A percentile compares a stretch with the other conserved stretches of the same genome.
Evolutionary conservation across 2,888 invertebrate genomes (phyloP).

Genomic region (Strigamia transsilvanica): DNA sequence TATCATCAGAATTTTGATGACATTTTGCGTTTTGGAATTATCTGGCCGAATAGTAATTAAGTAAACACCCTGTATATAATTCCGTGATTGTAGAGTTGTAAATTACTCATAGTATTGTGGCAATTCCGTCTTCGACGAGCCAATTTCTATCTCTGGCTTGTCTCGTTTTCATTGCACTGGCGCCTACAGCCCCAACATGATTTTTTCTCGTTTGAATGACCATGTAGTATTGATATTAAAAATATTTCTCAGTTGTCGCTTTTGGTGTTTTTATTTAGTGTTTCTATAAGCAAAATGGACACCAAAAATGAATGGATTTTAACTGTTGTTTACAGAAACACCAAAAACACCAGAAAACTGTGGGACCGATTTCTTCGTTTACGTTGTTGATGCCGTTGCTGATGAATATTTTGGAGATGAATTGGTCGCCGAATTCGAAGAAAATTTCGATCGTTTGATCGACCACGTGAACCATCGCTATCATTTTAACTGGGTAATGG

Average conservation of each 20-base stretch:
- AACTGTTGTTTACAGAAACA: too few relatives aligned
- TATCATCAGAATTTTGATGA: too few relatives aligned
- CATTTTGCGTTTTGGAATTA: too few relatives aligned
- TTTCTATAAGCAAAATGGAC: too few relatives aligned
- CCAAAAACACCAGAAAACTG: too few relatives aligned
- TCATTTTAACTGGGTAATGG: too few relatives aligned
- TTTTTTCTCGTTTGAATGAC: background rate
- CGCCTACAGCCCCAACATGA: background rate
- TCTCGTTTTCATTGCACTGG: background rate
- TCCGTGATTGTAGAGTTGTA: too few relatives aligned
- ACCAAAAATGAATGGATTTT: too few relatives aligned
- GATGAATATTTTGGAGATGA: background rate
- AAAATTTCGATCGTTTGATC: background rate
- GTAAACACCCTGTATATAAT: too few relatives aligned
- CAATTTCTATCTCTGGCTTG: conserved; percentile 61
- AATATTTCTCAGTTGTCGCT: too few relatives aligned
- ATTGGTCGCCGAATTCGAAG: background rate
- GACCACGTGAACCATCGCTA: too few relatives aligned
- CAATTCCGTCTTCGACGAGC: conserved; percentile 70
- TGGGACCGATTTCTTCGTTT: background rate
- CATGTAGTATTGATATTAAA: background rate
- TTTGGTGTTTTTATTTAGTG: background rate
- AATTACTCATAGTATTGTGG: conserved; percentile 70
- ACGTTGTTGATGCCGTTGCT: background rate
- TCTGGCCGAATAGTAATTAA: too few relatives aligned